Conservation (phyloP, 2,113 vertebrate species). For the Puma concolor region DNA sequence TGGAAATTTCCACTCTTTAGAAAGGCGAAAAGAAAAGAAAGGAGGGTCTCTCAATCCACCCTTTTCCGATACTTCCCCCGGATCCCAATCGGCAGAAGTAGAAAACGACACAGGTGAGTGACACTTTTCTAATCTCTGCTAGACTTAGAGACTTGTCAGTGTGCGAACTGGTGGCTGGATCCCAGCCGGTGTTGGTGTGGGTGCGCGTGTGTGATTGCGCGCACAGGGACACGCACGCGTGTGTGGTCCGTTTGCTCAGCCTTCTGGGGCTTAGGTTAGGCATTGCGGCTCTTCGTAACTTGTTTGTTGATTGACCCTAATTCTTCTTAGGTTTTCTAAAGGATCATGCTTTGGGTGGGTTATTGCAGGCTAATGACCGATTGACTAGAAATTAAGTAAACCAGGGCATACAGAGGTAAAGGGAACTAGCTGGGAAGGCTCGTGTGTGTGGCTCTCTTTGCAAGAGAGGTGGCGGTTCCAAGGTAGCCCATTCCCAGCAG, state of each 20-base stretch:
- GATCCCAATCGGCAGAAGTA: not conserved
- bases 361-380: not conserved
- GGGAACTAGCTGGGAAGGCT: not conserved
- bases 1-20: slow-evolving; percentile 84
- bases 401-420: not conserved
- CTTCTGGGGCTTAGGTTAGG: not conserved
- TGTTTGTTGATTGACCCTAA: not conserved
- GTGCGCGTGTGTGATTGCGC: not conserved
- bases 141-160: not conserved
- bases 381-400: not conserved
- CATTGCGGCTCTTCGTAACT: not conserved
- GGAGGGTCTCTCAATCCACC: slow-evolving; percentile 53
- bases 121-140: not conserved
- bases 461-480: not conserved
- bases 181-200: not conserved
- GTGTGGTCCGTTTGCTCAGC: not conserved
- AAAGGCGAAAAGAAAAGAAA: slow-evolving; percentile 67
- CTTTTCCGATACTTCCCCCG: slow-evolving; percentile 13
- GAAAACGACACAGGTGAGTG: slow-evolving; percentile 53
- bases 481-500: not conserved
- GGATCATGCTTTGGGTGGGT: not conserved
- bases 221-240: not conserved
- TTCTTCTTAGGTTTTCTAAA: not conserved
- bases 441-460: not conserved
- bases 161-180: not conserved